Evolutionary conservation across 2,888 invertebrate species (phyloP), one percentile per base, ranked within the genome.

Genomic region (Eremobia ochroleuca): DNA sequence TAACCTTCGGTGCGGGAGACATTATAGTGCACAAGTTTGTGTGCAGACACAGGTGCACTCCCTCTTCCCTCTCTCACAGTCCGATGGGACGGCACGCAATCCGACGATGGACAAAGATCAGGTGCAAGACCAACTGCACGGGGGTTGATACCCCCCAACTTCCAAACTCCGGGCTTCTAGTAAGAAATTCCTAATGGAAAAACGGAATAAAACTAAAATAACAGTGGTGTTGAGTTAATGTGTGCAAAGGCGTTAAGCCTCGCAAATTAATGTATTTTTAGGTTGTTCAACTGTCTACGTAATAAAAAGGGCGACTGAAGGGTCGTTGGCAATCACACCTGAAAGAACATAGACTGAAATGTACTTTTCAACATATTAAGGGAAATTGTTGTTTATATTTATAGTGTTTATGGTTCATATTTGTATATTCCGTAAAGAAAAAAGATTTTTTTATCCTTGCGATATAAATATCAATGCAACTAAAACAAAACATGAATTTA

Each of bases 241-340:
- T 46, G 31, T 31, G 34, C 13, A 8, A 73, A 59, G 6, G 43
- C n/a, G 9, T 62, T 40, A n/a, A 49, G 3, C 40, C n/a, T 28
- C 21, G 18, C 15, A 52, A 43, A 59, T 61, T 28, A 55, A 74
- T 74, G 43, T 40, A 21, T 31, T 73, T 80, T 69, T 52, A 59
- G 81, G 58, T 69, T 58, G 5, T 64, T 80, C 49, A 73, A 52
- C 58, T 43, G 62, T 79, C 66, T 73, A 31, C 65, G 34, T n/a
- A 34, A 66, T 46, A 77, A 61, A 67, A 61, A 52, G 43, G 67
- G 11, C 8, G 18, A 52, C 49, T 61, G 52, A 28, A 52, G 15
- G 55, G 46, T 76, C 55, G n/a, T 55, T 76, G 34, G 25, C 34
- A 25, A 11, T n/a, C 31, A 31, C 31, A 52, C 61, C 31, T 61